phyloP scores from a whole-genome alignment of 2,113 vertebrate genomes.

The Polypterus senegalus region DNA sequence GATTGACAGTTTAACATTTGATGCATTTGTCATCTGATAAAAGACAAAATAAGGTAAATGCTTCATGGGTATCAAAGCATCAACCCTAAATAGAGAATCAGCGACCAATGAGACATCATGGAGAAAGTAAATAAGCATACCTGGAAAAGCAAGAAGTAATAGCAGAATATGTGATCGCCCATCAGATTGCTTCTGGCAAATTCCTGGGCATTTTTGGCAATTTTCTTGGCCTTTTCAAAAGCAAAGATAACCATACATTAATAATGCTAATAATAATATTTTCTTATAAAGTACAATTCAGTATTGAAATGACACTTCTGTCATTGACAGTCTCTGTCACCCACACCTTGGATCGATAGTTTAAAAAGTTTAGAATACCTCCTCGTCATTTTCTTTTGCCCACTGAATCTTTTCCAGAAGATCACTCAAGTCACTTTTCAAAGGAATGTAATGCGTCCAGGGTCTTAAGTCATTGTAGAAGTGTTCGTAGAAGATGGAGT shows the following conservation, averaged over 20 bases:
- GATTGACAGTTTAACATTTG: too few relatives aligned
- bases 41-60: constrained; percentile 16
- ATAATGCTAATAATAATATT: background rate
- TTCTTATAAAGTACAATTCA: background rate
- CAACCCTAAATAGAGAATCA: constrained; percentile 9
- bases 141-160: constrained; percentile 89
- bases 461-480: constrained; percentile 80
- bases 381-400: constrained; percentile 80
- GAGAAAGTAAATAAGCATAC: constrained; percentile 37
- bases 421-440: constrained; percentile 79
- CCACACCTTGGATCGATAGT: constrained; percentile 22
- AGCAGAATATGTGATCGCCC: constrained; percentile 85
- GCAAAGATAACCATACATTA: constrained; percentile 2
- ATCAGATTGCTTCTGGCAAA: constrained; percentile 82
- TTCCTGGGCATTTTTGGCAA: constrained; percentile 75
- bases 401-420: constrained; percentile 84
- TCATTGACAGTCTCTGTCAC: background rate
- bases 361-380: constrained; percentile 46
- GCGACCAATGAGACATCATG: constrained; percentile 25
- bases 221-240: constrained; percentile 63
- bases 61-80: background rate
- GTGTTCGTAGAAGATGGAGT: constrained; percentile 89
- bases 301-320: background rate
- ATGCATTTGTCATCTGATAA: background rate
- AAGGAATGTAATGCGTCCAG: constrained; percentile 89